These are phyloP conservation scores for Epinotia nisella DNA, from an alignment of 2,888 invertebrate species.

Conservation along the genomic window DNA sequence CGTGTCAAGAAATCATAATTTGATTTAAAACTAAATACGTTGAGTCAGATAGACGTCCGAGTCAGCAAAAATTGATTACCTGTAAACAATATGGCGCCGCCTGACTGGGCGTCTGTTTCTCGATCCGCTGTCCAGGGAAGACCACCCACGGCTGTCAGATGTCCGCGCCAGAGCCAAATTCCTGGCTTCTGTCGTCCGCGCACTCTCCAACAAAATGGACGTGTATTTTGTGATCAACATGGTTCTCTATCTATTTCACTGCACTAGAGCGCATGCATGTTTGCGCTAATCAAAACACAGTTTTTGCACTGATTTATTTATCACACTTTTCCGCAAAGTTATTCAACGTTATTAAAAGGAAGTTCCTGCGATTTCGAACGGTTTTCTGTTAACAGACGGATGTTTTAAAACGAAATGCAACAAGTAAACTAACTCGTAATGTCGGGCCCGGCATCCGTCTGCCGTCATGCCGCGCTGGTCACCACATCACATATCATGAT, in stretches of 20 bases:
- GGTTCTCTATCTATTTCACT: slow-evolving; percentile 50
- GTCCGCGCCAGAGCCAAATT: slow-evolving; percentile 60
- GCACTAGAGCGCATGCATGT: neutral
- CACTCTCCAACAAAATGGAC: slow-evolving; percentile 87
- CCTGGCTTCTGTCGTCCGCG: slow-evolving; percentile 79
- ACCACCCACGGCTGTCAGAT: slow-evolving; percentile 60
- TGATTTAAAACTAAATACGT: neutral
- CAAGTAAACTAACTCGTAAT: slow-evolving; percentile 56
- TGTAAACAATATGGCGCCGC: slow-evolving; percentile 70
- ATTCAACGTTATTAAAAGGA: neutral
- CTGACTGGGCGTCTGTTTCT: slow-evolving; percentile 62
- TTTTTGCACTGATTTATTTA: slow-evolving; percentile 2
- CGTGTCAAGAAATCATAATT: neutral
- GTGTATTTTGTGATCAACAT: slow-evolving; percentile 90
- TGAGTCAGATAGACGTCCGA: neutral
- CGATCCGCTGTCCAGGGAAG: slow-evolving; percentile 67
- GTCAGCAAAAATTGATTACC: slow-evolving; percentile 54
- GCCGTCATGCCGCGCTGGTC: slow-evolving; percentile 68
- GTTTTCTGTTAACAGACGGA: slow-evolving; percentile 2
- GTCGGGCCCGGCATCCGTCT: slow-evolving; percentile 56
- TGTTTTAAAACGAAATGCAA: slow-evolving; percentile 54
- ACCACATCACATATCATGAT: slow-evolving; percentile 66
- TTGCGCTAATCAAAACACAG: neutral
- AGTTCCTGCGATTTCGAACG: slow-evolving; percentile 15
- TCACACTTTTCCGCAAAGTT: slow-evolving; percentile 9